Base-by-base conservation (phyloP, 2,797 vertebrate genomes). In the Chiloscyllium punctatum region DNA sequence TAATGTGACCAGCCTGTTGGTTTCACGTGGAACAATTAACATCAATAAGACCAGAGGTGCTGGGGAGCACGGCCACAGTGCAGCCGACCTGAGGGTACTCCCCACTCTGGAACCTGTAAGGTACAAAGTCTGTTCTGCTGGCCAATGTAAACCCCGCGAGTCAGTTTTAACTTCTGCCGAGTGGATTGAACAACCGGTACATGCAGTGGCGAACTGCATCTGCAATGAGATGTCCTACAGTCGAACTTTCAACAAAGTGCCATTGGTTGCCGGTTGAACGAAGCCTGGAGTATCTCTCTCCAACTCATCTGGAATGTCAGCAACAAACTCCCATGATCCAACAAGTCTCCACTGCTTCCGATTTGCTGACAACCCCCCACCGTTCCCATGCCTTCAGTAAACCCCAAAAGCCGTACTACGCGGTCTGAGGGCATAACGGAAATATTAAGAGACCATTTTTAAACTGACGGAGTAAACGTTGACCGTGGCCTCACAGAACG, bases 61-160 rank as follows among this genome's bases (percentile, higher is more conserved):
- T 57, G 57, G 57, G 57, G 57, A 77, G 69, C 69, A n/a, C 0
- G 30, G 74, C 74, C 30, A 15, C 11, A 33, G 4, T 66, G 53
- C 27, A n/a, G 18, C 33, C 33, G 25, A 37, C 16, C 90, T 62
- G 16, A 91, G 13, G 57, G 4, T 13, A 6, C 57, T 62, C 57
- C 88, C 88, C 57, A 23, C 88, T 37, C 30, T 30, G 33, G 88
- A 91, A 91, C 88, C 88, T 62, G 88, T 91, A 91, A 91, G 88
- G 57, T 91, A 91, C 88, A 91, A 91, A 66, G 90, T 92, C 90
- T 69, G 90, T 92, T 68, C 62, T 92, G 90, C 90, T 68, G 90
- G 62, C 90, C 90, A 92, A 92, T 68, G 90, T 92, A 92, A 92
- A 92, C 90, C 90, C 88, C 18, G 37, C 57, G n/a, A 68, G 90